Percentiles rank a stretch among this genome's conserved stretches.
phyloP scores from a whole-genome alignment of 2,888 invertebrate genomes.

The Meteorus cinctellus region DNA sequence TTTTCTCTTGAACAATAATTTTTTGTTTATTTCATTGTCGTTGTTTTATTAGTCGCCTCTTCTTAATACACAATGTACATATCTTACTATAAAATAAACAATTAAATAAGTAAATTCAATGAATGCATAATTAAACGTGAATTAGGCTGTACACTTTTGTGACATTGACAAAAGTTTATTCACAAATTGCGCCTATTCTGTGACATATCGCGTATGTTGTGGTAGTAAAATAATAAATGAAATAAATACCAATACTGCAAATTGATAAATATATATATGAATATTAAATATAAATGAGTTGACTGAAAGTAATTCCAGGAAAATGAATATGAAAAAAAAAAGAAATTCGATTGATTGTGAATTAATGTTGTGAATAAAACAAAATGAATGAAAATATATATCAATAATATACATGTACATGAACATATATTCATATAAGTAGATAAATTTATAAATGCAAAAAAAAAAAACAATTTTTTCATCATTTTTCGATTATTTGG shows the following conservation, averaged over 20 bases:
- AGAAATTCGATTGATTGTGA: not conserved
- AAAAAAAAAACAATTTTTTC: not conserved
- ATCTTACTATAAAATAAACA: not conserved
- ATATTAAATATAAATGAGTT: not conserved
- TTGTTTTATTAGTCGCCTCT: not conserved
- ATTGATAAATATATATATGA: not conserved
- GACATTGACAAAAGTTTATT: slow-evolving; percentile 1
- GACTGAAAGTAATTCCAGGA: not conserved
- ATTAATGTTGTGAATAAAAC: not conserved
- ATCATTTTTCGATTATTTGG: too few species aligned
- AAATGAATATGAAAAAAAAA: not conserved
- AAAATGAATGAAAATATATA: slow-evolving; percentile 12
- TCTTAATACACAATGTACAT: not conserved
- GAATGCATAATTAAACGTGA: not conserved
- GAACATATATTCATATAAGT: slow-evolving; percentile 1
- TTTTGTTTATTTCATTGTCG: too few species aligned
- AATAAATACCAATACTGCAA: not conserved
- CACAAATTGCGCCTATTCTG: slow-evolving; percentile 23
- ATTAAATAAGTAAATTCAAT: not conserved
- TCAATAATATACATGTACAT: not conserved
- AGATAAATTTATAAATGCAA: slow-evolving; percentile 2
- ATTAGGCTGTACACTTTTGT: not conserved
- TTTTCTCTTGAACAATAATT: too few species aligned
- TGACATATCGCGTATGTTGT: slow-evolving; percentile 26
- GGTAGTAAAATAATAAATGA: not conserved